These are phyloP conservation scores for Chauna torquata DNA, from an alignment of 2,113 vertebrate genomes.

Conservation along the genomic window DNA sequence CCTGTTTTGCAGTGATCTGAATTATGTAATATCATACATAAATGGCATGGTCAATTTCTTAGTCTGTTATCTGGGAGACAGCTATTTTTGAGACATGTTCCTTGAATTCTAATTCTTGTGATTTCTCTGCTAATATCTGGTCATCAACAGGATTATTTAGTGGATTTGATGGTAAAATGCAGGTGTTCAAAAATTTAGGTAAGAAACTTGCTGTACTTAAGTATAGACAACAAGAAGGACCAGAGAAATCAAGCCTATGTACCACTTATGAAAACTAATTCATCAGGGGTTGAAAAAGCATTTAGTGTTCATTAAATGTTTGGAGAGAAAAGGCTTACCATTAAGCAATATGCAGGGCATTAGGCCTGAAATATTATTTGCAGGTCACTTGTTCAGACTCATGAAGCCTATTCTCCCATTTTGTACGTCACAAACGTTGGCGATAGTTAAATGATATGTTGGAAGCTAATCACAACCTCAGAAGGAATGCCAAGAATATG, in stretches of 20 bases:
- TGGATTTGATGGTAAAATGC: not conserved
- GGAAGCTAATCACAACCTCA: not conserved
- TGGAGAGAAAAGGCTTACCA: not conserved
- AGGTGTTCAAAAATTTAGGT: accelerated
- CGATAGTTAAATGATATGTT: too few species aligned
- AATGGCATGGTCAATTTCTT: not conserved
- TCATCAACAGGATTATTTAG: not conserved
- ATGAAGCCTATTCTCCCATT: not conserved
- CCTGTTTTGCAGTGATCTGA: not conserved
- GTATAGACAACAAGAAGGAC: not conserved
- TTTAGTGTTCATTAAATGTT: not conserved
- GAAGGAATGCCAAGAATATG: not conserved
- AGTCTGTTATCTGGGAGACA: not conserved
- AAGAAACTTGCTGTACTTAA: not conserved
- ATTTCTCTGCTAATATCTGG: not conserved
- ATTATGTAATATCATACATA: not conserved
- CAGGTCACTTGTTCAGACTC: not conserved
- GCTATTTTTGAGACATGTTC: accelerated
- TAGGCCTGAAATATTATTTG: not conserved
- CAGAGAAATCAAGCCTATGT: not conserved
- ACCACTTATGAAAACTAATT: accelerated
- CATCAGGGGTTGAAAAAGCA: not conserved
- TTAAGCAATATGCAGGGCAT: not conserved
- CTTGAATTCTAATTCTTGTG: not conserved
- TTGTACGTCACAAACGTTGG: not conserved